Percentiles rank a stretch among this genome's conserved stretches.
phyloP scores from a whole-genome alignment of 2,113 vertebrate species.

The Anhinga anhinga region DNA sequence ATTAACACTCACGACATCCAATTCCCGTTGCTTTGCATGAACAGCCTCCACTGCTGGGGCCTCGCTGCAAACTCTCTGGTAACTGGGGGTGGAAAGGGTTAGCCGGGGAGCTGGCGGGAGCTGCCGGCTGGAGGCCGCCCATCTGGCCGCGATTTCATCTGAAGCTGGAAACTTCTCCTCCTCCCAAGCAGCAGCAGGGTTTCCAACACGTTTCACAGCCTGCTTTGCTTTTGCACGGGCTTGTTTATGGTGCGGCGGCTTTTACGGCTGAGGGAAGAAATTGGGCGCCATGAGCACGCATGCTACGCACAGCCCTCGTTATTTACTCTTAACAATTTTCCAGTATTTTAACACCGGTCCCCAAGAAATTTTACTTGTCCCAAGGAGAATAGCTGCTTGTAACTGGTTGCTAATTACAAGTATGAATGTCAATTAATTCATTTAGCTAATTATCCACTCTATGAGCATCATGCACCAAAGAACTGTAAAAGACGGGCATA shows the following conservation, averaged over 20 bases:
- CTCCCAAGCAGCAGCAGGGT: not conserved
- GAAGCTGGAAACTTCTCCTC: conserved; percentile 43
- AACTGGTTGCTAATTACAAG: conserved; percentile 78
- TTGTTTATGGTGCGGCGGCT: not conserved
- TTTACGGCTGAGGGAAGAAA: not conserved
- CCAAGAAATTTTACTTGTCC: conserved; percentile 72
- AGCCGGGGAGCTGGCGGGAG: not conserved
- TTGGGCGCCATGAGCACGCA: not conserved
- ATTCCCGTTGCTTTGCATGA: not conserved
- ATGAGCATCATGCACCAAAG: conserved; percentile 76
- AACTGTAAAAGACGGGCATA: conserved; percentile 76
- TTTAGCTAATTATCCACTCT: conserved; percentile 82
- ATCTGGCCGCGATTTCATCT: conserved; percentile 29
- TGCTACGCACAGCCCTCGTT: not conserved
- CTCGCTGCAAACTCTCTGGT: not conserved
- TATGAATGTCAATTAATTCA: conserved; percentile 83
- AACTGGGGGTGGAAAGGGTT: not conserved
- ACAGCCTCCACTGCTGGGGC: not conserved
- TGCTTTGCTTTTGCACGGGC: conserved; percentile 5
- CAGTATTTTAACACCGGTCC: conserved; percentile 61
- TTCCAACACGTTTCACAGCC: not conserved
- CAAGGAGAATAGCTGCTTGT: conserved; percentile 78
- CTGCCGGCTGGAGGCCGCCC: conserved; percentile 30
- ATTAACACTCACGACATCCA: conserved; percentile 63
- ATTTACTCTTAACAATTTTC: conserved; percentile 33